Conservation (phyloP, 1,140 invertebrate species). For the Drosophila nigromelanica region DNA sequence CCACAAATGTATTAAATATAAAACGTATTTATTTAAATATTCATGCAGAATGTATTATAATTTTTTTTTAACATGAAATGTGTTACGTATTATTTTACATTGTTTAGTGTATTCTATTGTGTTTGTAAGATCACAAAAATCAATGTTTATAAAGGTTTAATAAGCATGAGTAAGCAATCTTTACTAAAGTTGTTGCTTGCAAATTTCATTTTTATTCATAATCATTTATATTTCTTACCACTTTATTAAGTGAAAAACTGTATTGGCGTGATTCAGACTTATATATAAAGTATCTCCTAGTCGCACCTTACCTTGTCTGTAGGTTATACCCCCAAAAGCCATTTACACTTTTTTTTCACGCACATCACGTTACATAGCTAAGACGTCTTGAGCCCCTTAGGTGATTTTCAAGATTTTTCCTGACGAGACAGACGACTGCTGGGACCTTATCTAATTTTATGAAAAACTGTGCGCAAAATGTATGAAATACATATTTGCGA, state of each 20-base stretch:
- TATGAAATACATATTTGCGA: slow-evolving; percentile 1
- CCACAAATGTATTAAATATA: slow-evolving; percentile 46
- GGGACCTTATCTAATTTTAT: slow-evolving; percentile 25
- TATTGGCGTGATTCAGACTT: no score
- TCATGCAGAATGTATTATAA: background rate
- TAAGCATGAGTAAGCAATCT: no score
- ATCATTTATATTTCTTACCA: no score
- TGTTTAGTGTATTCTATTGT: no score
- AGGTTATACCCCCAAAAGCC: background rate
- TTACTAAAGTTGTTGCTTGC: no score
- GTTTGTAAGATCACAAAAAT: no score
- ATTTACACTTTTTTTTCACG: slow-evolving; percentile 4
- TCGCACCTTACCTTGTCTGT: background rate
- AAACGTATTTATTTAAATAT: slow-evolving; percentile 59
- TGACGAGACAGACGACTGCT: slow-evolving; percentile 14
- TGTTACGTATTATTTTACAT: no score
- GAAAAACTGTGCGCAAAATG: slow-evolving; percentile 1
- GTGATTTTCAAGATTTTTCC: slow-evolving; percentile 25
- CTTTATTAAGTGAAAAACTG: no score
- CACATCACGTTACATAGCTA: slow-evolving; percentile 11
- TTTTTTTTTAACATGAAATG: background rate
- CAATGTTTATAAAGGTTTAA: no score
- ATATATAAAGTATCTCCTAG: background rate
- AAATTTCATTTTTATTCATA: no score
- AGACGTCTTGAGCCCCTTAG: slow-evolving; percentile 15